phyloP scores from a whole-genome alignment of 1,140 invertebrate species.

The Drosophila ambigua region DNA sequence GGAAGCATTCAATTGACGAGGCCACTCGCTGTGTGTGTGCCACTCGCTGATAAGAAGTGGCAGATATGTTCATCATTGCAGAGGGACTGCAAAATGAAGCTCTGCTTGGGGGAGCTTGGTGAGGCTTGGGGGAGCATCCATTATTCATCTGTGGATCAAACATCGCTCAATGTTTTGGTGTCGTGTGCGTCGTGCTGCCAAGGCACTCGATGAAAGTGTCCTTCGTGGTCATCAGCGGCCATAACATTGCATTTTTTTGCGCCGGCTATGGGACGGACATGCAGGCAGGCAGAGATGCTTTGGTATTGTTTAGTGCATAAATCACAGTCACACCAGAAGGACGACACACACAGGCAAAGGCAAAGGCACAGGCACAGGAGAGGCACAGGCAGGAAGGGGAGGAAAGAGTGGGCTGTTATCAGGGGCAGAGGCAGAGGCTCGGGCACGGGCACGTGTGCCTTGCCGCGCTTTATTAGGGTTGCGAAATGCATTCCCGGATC shows the following conservation, averaged over 20 bases:
- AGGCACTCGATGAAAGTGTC: conserved; percentile 50
- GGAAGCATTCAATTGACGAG: not conserved
- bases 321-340: conserved; percentile 60
- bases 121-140: too few relatives aligned
- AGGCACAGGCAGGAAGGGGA: too few relatives aligned
- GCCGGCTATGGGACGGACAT: not conserved
- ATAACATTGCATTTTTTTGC: conserved; percentile 35
- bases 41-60: not conserved
- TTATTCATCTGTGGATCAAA: too few relatives aligned
- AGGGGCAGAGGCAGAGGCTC: conserved; percentile 59
- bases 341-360: conserved; percentile 8
- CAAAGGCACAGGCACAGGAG: conserved; percentile 1
- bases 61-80: too few relatives aligned
- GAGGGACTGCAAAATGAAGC: too few relatives aligned
- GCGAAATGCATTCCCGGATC: conserved; percentile 57
- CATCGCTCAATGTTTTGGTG: conserved; percentile 9
- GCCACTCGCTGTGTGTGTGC: not conserved
- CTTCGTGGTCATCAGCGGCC: conserved; percentile 51
- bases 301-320: conserved; percentile 73
- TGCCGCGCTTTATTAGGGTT: conserved; percentile 74
- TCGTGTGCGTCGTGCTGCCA: not conserved
- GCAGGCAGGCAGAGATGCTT: conserved; percentile 32
- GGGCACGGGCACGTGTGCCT: conserved; percentile 24
- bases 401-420: conserved; percentile 40
- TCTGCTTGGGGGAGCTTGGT: too few relatives aligned